Evolutionary conservation across 1,140 invertebrate genomes (phyloP), one percentile per base, ranked within the genome.

Genomic region (Dendroctonus valens): DNA sequence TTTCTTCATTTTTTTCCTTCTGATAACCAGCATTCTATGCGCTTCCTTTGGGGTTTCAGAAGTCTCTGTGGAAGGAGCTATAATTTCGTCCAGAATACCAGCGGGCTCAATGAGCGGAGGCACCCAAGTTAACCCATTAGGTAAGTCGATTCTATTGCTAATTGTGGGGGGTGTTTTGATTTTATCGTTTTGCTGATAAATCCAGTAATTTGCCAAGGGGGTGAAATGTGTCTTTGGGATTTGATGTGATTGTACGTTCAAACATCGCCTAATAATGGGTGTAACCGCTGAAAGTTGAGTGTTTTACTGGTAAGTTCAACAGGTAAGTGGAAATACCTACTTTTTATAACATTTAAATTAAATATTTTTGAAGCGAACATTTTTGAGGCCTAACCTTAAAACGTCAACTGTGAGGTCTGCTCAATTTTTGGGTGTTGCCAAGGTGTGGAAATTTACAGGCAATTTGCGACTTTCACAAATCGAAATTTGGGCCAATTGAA

Each of bases 1-100:
- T 73, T 88, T 91, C 74, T 89, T 92, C 88, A 96, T 94, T 80
- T 95, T 96, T 42, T 83, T 85, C 50, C 85, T 81, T 46, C 92
- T 83, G 50, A 94, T 93, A 0, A 89, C 86, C 72, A 94, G 89
- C 42, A 94, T 75, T 54, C 88, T 79, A 0, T 82, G 84, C 0
- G 91, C 91, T 73, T 88, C 58, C 70, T 72, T 75, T 26, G 65
- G 83, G 73, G 89, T 91, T 69, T 86, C 84, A 62, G 78, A 72
- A 59, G 70, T 65, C n/a, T 60, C 59, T 11, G 60, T 60, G 5
- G 71, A 11, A 6, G 76, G 76, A 7, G 63, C 63, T 11, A 70
- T 70, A 40, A 72, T 68, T 58, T 65, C 61, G 51, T 67, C 60
- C 12, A 49, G 55, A 48, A 67, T 67, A 44, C 38, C 59, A 37